These are phyloP conservation scores for Scopus umbretta DNA, from an alignment of 2,113 vertebrate species.

Conservation along the genomic window DNA sequence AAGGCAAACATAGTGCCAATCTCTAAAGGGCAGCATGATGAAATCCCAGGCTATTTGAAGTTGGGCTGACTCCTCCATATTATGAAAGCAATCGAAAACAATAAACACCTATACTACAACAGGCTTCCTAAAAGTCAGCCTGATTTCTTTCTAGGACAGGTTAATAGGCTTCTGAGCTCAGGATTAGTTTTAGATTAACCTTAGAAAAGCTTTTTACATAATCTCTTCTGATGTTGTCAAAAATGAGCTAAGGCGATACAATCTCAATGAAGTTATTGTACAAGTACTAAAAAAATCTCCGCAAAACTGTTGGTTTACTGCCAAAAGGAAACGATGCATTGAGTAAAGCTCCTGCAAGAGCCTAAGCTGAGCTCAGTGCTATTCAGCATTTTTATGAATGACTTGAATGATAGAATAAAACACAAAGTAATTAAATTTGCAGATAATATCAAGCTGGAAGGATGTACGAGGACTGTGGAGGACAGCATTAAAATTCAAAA, in stretches of 20 bases:
- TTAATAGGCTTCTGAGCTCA: constrained; percentile 23
- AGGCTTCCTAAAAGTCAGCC: neutral
- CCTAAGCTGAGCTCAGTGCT: neutral
- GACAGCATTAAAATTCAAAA: neutral
- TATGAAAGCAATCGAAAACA: neutral
- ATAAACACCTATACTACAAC: neutral
- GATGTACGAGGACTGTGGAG: neutral
- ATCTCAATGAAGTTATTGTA: neutral
- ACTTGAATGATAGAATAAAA: neutral
- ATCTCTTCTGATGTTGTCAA: neutral
- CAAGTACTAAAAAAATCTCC: neutral
- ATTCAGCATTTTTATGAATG: constrained; percentile 16
- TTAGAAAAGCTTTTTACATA: constrained; percentile 23
- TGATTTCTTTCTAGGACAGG: neutral
- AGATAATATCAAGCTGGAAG: neutral
- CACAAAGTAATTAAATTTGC: constrained; percentile 5
- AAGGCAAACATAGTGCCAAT: neutral
- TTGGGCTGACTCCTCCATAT: neutral
- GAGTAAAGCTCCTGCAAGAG: neutral
- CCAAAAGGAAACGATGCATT: neutral
- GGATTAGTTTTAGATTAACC: constrained; percentile 22
- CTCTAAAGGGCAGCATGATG: neutral
- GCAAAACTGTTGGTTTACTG: neutral
- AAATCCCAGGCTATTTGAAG: neutral
- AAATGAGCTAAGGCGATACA: constrained; percentile 7